Base-by-base conservation (phyloP, 2,888 invertebrate genomes). In the Mesopsocus fuscifrons region DNA sequence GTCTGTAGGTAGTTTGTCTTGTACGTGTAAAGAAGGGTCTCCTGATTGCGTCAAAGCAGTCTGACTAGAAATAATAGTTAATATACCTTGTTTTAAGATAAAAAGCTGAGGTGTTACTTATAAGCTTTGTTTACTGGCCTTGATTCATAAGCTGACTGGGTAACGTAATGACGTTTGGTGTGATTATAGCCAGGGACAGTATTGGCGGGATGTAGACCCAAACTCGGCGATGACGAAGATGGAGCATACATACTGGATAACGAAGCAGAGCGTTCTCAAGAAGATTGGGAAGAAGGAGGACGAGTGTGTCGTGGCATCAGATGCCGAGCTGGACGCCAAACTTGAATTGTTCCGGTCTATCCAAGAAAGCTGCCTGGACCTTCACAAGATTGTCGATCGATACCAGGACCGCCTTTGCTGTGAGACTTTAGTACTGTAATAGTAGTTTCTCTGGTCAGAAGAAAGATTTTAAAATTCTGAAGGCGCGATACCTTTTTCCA, bases 231-330 rank as follows among this genome's bases (percentile, higher is more conserved):
- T 71, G 8, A 62, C 64, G 15, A 74, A 73, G 57, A 79, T 94
- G 77, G 88, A 91, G 61, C 88, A 94, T 63, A 91, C 92, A 52
- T 97, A 88, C 63, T 98, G 95, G 95, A 83, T 95, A 44, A 95
- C 97, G 5, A 97, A 95, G 60, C 95, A 95, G 63, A 80, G 85
- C 45, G 81, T 97, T 35, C 74, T 88, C 51, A 72, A 87, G 55
- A 94, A 89, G 65, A 67, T 97, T 41, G 94, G 94, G 23, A 83
- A 85, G 53, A 95, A 95, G 66, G 95, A 98, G 65, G 98, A 98
- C 60, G 92, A 92, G 51, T 89, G 89, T 65, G 78, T 99, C 50
- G 79, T 94, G 18, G 80, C 95, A 11, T 94, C 94, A 1, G 98
- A 98, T 64, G 83, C 92, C 1, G 89, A 94, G 57, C 68, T 98